Evolutionary conservation across 2,113 vertebrate genomes (phyloP).

Genomic region (Pleuronectes platessa): DNA sequence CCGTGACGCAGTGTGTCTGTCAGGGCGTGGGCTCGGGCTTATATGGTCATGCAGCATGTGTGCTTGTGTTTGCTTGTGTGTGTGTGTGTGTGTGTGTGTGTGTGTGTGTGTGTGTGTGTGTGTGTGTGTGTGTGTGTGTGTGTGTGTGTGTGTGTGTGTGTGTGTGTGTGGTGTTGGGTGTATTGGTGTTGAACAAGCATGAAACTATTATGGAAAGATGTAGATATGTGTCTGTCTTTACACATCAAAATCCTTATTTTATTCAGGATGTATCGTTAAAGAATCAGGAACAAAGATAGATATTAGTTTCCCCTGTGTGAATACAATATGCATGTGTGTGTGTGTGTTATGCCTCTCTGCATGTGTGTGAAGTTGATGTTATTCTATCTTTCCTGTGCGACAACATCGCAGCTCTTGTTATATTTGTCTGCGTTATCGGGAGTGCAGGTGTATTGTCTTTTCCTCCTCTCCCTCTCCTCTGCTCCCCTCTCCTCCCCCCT

Average conservation of each 20-base stretch:
- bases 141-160: slow-evolving; percentile 24
- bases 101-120: background rate
- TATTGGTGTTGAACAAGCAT: background rate
- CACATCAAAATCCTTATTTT: background rate
- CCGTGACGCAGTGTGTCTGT: slow-evolving; percentile 71
- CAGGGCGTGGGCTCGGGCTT: slow-evolving; percentile 66
- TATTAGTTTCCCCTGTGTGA: background rate
- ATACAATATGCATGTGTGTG: background rate
- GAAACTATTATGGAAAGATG: background rate
- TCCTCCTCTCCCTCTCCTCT: background rate
- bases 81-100: background rate
- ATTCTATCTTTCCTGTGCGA: background rate
- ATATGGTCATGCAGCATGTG: slow-evolving; percentile 62
- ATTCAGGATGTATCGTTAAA: background rate
- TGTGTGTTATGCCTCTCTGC: background rate
- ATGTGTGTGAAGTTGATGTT: background rate
- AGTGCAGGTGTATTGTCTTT: slow-evolving; percentile 1
- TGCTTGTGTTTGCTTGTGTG: background rate
- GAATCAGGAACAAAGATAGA: background rate
- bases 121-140: background rate
- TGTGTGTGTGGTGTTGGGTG: background rate
- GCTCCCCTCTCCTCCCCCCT: background rate
- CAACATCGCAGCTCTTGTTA: background rate
- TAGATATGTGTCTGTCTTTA: background rate
- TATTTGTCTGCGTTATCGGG: background rate